These are phyloP conservation scores for Agonopterix heracliana DNA, from an alignment of 2,888 invertebrate species.

Conservation along the genomic window DNA sequence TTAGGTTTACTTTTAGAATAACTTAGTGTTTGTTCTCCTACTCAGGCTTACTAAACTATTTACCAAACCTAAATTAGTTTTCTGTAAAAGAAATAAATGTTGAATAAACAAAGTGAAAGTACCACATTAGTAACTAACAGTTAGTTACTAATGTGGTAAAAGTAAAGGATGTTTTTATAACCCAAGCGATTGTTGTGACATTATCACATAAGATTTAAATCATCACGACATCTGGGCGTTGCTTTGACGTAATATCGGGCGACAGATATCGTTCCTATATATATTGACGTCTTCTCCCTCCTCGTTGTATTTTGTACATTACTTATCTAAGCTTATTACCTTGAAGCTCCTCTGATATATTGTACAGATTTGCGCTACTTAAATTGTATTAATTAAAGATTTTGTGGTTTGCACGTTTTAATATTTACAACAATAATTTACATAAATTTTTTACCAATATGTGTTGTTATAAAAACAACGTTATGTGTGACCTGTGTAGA, in stretches of 20 bases:
- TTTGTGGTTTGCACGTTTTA: constrained; percentile 21
- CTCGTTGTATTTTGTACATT: constrained; percentile 63
- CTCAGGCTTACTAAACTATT: no score
- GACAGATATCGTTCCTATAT: constrained; percentile 69
- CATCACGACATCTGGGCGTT: constrained; percentile 68
- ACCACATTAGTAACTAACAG: no score
- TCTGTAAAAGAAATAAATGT: no score
- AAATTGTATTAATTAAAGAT: constrained; percentile 11
- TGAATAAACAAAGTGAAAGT: no score
- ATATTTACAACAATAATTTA: constrained; percentile 13
- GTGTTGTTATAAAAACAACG: constrained; percentile 67
- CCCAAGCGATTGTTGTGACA: constrained; percentile 48
- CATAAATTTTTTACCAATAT: constrained; percentile 37
- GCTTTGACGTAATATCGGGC: constrained; percentile 70
- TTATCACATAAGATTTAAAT: constrained; percentile 62
- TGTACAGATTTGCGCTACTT: constrained; percentile 33
- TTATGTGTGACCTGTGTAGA: constrained; percentile 67
- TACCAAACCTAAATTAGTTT: no score
- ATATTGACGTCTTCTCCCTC: constrained; percentile 60
- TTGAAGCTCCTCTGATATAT: constrained; percentile 61
- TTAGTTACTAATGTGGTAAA: no score
- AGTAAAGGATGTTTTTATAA: constrained; percentile 39
- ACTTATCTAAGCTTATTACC: constrained; percentile 72
- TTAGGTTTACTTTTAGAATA: no score
- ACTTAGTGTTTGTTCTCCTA: no score